Evolutionary conservation across 1,140 invertebrate genomes (phyloP).

Genomic region (Maconellicoccus hirsutus): DNA sequence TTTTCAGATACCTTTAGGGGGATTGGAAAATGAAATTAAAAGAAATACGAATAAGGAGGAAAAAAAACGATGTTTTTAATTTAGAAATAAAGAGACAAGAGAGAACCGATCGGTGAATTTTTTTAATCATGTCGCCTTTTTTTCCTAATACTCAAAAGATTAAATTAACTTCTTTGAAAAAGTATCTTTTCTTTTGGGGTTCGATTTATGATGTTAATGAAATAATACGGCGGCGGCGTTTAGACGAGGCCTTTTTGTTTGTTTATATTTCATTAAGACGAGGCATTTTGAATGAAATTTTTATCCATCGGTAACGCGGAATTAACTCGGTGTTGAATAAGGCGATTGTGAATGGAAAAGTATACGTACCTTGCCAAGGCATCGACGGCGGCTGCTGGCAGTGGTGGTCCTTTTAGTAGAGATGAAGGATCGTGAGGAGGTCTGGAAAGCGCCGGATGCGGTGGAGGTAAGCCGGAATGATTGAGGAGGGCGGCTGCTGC

Average conservation of each 20-base stretch:
- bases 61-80: neutral
- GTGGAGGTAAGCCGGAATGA: constrained; percentile 67
- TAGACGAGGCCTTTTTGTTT: too few species aligned
- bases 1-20: neutral
- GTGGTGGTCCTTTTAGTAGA: constrained; percentile 13
- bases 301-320: too few species aligned
- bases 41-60: neutral
- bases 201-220: constrained; percentile 5
- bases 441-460: constrained; percentile 55
- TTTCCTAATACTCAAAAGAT: constrained; percentile 9
- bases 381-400: constrained; percentile 64
- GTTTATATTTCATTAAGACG: too few species aligned
- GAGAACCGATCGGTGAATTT: constrained; percentile 1
- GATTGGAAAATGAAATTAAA: neutral
- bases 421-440: constrained; percentile 33
- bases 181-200: constrained; percentile 4
- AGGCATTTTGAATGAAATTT: too few species aligned
- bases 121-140: constrained; percentile 14
- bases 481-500: constrained; percentile 61
- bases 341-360: too few species aligned
- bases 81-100: constrained; percentile 1
- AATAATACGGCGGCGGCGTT: neutral
- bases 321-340: too few species aligned
- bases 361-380: constrained; percentile 60
- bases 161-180: constrained; percentile 18